Base-by-base conservation (phyloP, 2,888 invertebrate species). In the Diloba caeruleocephala region DNA sequence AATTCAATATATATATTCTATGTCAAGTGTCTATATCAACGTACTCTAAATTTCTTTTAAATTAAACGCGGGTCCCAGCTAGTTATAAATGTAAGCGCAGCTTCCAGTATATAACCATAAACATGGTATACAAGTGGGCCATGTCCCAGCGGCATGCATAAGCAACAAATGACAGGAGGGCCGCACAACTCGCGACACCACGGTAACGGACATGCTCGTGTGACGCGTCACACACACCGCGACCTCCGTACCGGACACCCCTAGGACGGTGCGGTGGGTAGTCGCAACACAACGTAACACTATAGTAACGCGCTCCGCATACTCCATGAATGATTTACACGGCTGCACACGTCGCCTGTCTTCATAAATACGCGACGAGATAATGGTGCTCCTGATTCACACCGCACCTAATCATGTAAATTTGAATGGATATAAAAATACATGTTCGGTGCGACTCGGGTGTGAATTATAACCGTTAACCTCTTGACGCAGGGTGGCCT, bases 291-390 rank as follows among this genome's bases (percentile, higher is more conserved):
- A 8, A 19, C 33, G 17, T 33, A 1, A 10, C 12, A 25, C 1
- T 29, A 29, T 10, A 32, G 23, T 21, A 25, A 28, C 26, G 45
- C 28, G 44, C 17, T 29, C 28, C 12, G 13, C 15, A 48, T 44
- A 32, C 44, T 51, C 62, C 56, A 75, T 75, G 61, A 73, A 73
- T 73, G 52, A 71, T 73, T 73, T 46, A 73, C 52, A 50, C 45
- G 33, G 10, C 17, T 33, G 34, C 54, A 52, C 36, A 25, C 52
- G 28, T 41, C 31, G 19, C 19, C 45, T 52, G 54, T 55, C 29
- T 43, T 56, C 67, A 63, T 66, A 56, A 66, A 73, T 60, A 60
- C 44, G 21, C 31, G 41, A 56, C 36, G 29, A 57, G 56, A 28
- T 53, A 51, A 61, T 52, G 45, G 33, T 29, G 23, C 34, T 42